Conservation (phyloP, 2,113 vertebrate species). For the Odontophorus gujanensis region DNA sequence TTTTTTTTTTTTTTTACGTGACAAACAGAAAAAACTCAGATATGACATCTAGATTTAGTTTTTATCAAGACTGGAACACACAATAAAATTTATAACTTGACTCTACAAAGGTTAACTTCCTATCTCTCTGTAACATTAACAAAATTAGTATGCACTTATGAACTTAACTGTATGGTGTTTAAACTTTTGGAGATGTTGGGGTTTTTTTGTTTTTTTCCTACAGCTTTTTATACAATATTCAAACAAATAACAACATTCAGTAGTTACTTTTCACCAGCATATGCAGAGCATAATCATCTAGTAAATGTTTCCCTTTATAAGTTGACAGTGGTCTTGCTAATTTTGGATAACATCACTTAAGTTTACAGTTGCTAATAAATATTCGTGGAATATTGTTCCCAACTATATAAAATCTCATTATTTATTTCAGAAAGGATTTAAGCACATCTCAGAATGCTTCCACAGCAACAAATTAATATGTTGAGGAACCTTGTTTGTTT, state of each 20-base stretch:
- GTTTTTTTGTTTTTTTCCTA: background rate
- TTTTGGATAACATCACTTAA: background rate
- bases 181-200: background rate
- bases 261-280: background rate
- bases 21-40: background rate
- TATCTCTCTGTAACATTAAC: background rate
- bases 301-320: background rate
- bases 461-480: background rate
- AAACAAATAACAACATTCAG: background rate
- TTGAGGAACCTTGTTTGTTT: background rate
- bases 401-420: background rate
- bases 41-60: background rate
- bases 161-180: background rate
- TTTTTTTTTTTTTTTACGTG: background rate
- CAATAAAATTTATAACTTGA: background rate
- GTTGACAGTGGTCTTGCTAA: background rate
- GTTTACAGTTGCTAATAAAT: background rate
- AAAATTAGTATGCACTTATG: background rate
- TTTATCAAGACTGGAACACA: background rate
- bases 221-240: background rate
- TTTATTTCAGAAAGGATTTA: background rate
- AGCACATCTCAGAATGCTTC: background rate
- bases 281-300: background rate
- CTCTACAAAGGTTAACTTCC: background rate
- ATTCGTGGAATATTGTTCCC: background rate